Evolutionary conservation across 1,140 invertebrate genomes (phyloP), one percentile per base, ranked within the genome.

Genomic region (Bombus turneri): DNA sequence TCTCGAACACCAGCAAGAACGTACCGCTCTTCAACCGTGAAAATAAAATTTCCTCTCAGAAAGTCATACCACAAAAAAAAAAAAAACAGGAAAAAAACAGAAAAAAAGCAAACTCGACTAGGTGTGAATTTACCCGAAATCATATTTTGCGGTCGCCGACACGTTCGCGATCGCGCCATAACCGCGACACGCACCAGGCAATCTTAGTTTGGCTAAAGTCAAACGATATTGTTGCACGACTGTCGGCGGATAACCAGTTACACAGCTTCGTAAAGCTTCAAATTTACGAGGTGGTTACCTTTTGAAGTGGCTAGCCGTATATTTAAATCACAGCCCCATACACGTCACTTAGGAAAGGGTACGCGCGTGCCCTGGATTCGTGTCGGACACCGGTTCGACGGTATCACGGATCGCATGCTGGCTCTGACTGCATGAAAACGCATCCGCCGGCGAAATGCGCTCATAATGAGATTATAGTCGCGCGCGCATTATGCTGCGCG

Each of bases 401-500:
- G 28, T 83, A 77, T 86, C 80, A 37, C 73, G 72, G 59, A 86
- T 86, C 84, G 79, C 79, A 66, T 39, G 72, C 66, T 57, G 47
- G 28, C 10, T 31, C 22, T 10, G 15, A 28, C 13, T 68, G 81
- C 53, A 77, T 39, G 85, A 83, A 86, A 86, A 83, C 64, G 53
- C 66, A 62, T 71, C 47, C 76, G 25, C 62, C 22, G n/a, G 25
- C 73, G 66, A 59, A 76, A 18, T 71, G 39, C 47, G 41, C 28
- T 41, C 57, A 22, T 86, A 86, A 86, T 68, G 43, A 66, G 81
- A 79, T 86, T 79, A 79, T 53, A 47, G 37, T 79, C 37, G 43
- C 15, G 75, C 57, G 41, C 22, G 31, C 74, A 73, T 86, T 84
- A 79, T 43, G 62, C 22, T 10, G 22, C n/a, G 43, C 66, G 66